A percentile compares a stretch with the other conserved stretches of the same genome.
phyloP scores from a whole-genome alignment of 2,888 invertebrate genomes.

The Aspidiotus destructor region DNA sequence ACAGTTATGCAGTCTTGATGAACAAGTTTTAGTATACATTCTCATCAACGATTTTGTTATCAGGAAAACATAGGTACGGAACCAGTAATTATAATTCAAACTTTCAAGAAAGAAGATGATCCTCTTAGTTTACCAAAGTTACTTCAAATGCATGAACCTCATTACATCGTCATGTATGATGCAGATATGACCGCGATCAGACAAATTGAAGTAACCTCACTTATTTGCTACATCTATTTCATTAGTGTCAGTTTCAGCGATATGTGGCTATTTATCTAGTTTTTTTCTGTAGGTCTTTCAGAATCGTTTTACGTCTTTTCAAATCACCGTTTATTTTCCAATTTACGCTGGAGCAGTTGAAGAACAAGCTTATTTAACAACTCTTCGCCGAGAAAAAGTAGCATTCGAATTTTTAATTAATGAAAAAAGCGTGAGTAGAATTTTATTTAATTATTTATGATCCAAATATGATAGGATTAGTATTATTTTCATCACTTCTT shows the following conservation, averaged over 20 bases:
- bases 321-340: slow-evolving; percentile 72
- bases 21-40: background rate
- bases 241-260: background rate
- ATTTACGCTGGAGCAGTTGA: slow-evolving; percentile 88
- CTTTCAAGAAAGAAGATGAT: slow-evolving; percentile 64
- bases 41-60: background rate
- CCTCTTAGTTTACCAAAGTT: slow-evolving; percentile 57
- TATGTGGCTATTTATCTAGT: background rate
- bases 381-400: slow-evolving; percentile 80
- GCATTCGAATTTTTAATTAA: slow-evolving; percentile 87
- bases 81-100: slow-evolving; percentile 64
- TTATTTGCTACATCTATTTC: background rate
- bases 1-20: background rate
- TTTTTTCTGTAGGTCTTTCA: slow-evolving; percentile 53
- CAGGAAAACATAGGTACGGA: slow-evolving; percentile 58
- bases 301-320: slow-evolving; percentile 44
- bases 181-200: slow-evolving; percentile 76
- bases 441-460: background rate
- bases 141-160: slow-evolving; percentile 48
- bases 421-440: slow-evolving; percentile 61
- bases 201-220: slow-evolving; percentile 63
- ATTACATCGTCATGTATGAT: slow-evolving; percentile 82
- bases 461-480: background rate
- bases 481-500: slow-evolving; percentile 36
- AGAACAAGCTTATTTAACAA: slow-evolving; percentile 90